phyloP scores from a whole-genome alignment of 92 coral and sea anemone genomes.

The Heliopora coerulea region DNA sequence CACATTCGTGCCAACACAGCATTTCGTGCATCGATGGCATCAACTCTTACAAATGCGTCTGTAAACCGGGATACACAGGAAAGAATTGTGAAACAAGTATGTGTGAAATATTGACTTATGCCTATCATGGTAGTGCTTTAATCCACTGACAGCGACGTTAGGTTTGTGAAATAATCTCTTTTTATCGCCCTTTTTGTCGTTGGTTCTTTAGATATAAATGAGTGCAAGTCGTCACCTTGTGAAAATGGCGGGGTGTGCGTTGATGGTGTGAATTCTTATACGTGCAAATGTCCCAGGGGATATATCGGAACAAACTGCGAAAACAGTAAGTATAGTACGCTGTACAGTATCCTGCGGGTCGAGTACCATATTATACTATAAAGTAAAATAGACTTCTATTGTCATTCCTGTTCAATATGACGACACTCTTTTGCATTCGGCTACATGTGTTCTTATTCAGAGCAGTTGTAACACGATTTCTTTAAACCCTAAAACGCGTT shows the following conservation, averaged over 20 bases:
- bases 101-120: no score
- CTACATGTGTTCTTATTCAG: no score
- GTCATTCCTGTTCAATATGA: no score
- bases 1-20: constrained; percentile 18
- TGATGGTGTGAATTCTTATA: constrained; percentile 14
- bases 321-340: constrained; percentile 7
- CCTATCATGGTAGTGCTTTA: no score
- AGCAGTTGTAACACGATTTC: no score
- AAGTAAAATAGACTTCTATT: no score
- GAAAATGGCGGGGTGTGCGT: constrained; percentile 28
- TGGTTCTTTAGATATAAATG: constrained; percentile 10
- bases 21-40: constrained; percentile 32
- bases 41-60: constrained; percentile 36
- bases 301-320: constrained; percentile 29
- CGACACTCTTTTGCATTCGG: no score
- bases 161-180: neutral
- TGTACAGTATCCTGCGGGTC: no score
- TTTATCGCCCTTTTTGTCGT: neutral
- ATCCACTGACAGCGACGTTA: no score
- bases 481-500: no score
- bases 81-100: constrained; percentile 20
- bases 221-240: constrained; percentile 28
- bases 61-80: constrained; percentile 38
- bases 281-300: constrained; percentile 39
- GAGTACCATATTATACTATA: no score